Conservation (phyloP, 2,888 invertebrate genomes). For the Lottia gigantea region DNA sequence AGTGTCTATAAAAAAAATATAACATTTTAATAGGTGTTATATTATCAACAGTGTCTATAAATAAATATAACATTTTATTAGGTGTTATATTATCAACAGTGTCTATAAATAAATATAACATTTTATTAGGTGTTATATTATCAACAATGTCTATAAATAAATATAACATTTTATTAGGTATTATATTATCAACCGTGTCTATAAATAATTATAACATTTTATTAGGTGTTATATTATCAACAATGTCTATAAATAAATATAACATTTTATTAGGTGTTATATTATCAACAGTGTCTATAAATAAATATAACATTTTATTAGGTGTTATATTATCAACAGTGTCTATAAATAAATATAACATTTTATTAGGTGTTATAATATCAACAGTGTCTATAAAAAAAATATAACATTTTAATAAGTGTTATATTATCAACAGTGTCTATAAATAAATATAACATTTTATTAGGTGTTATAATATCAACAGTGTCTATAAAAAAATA, state of each 20-base stretch:
- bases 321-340: slow-evolving; percentile 78
- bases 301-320: slow-evolving; percentile 70
- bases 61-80: not conserved
- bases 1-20: slow-evolving; percentile 1
- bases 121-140: slow-evolving; percentile 76
- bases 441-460: slow-evolving; percentile 29
- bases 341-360: slow-evolving; percentile 61
- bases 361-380: too few species aligned
- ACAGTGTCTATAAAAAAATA: too few species aligned
- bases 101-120: too few species aligned
- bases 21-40: not conserved
- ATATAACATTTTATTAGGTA: slow-evolving; percentile 10
- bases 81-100: too few species aligned
- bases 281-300: slow-evolving; percentile 12
- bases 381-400: too few species aligned
- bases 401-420: slow-evolving; percentile 61
- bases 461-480: too few species aligned
- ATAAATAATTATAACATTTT: slow-evolving; percentile 69
- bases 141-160: slow-evolving; percentile 73
- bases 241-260: slow-evolving; percentile 69
- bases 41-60: slow-evolving; percentile 10
- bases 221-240: slow-evolving; percentile 77
- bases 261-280: slow-evolving; percentile 5
- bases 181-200: slow-evolving; percentile 5
- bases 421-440: slow-evolving; percentile 77